Evolutionary conservation across 1,140 invertebrate species (phyloP), one percentile per base, ranked within the genome.

Genomic region (Musca domestica): DNA sequence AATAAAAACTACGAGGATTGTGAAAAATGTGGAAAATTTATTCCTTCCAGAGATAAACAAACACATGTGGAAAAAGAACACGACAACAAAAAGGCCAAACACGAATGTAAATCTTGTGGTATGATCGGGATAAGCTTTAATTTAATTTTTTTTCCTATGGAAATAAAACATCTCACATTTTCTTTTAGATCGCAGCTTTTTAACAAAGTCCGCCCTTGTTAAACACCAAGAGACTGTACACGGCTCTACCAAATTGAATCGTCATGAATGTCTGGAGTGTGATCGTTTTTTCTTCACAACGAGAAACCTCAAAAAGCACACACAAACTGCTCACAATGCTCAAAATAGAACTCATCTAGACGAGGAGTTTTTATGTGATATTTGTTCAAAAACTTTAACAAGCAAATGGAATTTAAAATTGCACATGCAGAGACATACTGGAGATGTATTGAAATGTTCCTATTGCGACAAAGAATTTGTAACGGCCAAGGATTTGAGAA

Each of bases 401-500:
- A 56, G 25, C 4, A 63, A 68, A 51, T 17, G 14, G 0, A 68
- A 64, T 41, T 58, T 68, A 20, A 58, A 47, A 20, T 27, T 68
- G 15, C 67, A 68, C 17, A 64, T 68, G 49, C 67, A 68, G 34
- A 49, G 61, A 48, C 67, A 68, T 46, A 41, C 41, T 2, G 67
- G 67, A 7, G 41, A 68, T 17, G 52, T 58, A 1, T 51, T 68
- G 19, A 58, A 68, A 23, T 68, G 67, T 19, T 30, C 58, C 7
- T 25, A 68, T 64, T 68, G 67, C 27, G 58, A 34, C 6, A 68
- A 68, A 15, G 49, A 68, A 23, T 68, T 68, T 30, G 67, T 68
- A 20, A 46, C 56, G 12, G 22, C 23, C 10, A 68, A 63, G 14
- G 67, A 68, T 64, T 47, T 68, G 3, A 30, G 48, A 51, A 30